These are phyloP conservation scores for Dinomys branickii DNA, from an alignment of 2,113 vertebrate species.

Conservation along the genomic window DNA sequence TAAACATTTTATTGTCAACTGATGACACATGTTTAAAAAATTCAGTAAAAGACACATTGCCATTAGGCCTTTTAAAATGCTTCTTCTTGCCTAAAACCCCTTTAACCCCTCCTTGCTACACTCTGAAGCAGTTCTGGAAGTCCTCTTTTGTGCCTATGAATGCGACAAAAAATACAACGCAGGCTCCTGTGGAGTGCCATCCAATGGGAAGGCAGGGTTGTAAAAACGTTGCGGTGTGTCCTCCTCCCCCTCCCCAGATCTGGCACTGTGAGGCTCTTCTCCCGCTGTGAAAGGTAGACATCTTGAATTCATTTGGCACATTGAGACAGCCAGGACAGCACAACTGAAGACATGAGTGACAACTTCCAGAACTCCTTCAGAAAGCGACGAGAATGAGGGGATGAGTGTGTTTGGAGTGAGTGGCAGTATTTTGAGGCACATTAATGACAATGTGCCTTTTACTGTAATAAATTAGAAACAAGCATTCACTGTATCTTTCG, in stretches of 20 bases:
- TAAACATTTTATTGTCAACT: constrained; percentile 26
- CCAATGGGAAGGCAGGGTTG: background rate
- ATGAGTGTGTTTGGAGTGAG: background rate
- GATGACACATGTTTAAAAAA: background rate
- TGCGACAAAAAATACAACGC: background rate
- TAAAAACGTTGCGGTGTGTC: background rate
- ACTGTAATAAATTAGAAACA: background rate
- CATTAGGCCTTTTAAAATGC: background rate
- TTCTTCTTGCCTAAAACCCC: background rate
- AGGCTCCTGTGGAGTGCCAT: background rate
- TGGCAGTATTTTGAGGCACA: background rate
- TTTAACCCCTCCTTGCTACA: background rate
- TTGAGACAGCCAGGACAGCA: background rate
- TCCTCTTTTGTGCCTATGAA: background rate
- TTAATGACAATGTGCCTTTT: background rate
- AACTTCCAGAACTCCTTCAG: background rate
- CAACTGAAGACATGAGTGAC: background rate
- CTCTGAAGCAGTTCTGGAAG: background rate
- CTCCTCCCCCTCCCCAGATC: background rate
- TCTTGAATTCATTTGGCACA: background rate
- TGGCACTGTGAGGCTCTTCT: background rate
- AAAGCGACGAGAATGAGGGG: background rate
- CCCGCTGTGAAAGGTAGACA: background rate
- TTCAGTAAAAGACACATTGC: background rate
- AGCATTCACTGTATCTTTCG: background rate